phyloP scores from a whole-genome alignment of 2,113 vertebrate species.

The Hydrochoerus hydrochaeris region DNA sequence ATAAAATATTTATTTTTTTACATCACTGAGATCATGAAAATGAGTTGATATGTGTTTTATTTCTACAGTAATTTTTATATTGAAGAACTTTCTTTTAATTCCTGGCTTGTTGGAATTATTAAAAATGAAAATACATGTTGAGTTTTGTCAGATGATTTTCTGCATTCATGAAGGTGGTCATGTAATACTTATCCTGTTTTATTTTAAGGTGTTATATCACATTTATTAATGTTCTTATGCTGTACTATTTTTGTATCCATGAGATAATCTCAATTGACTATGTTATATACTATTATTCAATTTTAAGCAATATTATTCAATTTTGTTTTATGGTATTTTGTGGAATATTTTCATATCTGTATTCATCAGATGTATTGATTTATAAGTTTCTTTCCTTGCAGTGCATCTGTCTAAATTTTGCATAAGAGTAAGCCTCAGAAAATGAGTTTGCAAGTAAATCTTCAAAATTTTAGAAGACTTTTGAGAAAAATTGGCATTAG shows the following conservation, averaged over 20 bases:
- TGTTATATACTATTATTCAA: background rate
- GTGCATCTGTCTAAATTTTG: background rate
- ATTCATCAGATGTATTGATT: background rate
- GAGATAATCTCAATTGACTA: background rate
- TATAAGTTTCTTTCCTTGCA: background rate
- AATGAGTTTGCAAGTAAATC: background rate
- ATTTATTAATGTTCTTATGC: background rate
- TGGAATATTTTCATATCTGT: background rate
- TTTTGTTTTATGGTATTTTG: background rate
- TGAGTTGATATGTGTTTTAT: background rate
- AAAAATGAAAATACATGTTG: background rate
- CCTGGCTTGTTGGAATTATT: background rate
- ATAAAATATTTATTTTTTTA: background rate
- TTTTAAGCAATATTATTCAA: background rate
- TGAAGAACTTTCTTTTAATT: background rate
- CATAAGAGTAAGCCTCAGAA: background rate
- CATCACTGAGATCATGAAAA: background rate
- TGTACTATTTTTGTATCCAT: background rate
- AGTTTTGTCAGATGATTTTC: background rate
- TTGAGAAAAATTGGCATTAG: background rate
- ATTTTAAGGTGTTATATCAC: background rate
- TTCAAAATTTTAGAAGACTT: background rate
- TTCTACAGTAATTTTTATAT: background rate
- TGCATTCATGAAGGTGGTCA: background rate
- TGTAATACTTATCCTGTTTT: background rate